Evolutionary conservation across 1,140 invertebrate species (phyloP).

Genomic region (Drosophila neocordata): DNA sequence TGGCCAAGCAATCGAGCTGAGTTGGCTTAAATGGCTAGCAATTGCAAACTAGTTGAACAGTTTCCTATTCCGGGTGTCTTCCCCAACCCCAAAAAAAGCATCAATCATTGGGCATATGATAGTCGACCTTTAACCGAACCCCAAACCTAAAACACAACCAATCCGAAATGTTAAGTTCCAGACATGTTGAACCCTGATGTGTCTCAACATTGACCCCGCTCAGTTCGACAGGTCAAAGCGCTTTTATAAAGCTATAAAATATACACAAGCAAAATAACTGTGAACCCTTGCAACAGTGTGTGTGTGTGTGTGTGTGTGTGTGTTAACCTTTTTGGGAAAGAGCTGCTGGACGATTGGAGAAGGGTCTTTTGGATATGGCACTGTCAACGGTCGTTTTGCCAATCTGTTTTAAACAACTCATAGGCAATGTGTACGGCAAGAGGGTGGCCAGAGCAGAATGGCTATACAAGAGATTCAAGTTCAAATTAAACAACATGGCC

Average conservation of each 20-base stretch:
- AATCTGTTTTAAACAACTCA: slow-evolving; percentile 60
- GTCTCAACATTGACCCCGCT: slow-evolving; percentile 57
- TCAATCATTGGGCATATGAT: slow-evolving; percentile 71
- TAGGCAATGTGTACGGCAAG: not conserved
- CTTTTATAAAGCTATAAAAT: slow-evolving; percentile 77
- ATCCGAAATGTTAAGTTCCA: slow-evolving; percentile 34
- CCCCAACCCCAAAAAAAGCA: slow-evolving; percentile 24
- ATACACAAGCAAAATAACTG: slow-evolving; percentile 50
- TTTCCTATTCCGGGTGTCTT: slow-evolving; percentile 8
- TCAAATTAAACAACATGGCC: not conserved
- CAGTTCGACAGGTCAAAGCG: slow-evolving; percentile 57
- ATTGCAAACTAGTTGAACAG: slow-evolving; percentile 60
- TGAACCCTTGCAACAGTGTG: slow-evolving; percentile 25
- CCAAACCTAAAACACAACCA: not conserved
- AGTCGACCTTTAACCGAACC: slow-evolving; percentile 22
- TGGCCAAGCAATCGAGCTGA: slow-evolving; percentile 47
- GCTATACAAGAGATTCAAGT: not conserved
- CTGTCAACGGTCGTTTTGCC: slow-evolving; percentile 64
- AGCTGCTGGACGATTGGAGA: slow-evolving; percentile 6
- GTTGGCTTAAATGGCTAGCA: slow-evolving; percentile 50
- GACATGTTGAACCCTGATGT: slow-evolving; percentile 45
- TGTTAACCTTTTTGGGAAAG: slow-evolving; percentile 18
- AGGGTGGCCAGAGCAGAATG: slow-evolving; percentile 23
- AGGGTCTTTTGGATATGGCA: slow-evolving; percentile 13
- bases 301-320: slow-evolving; percentile 22